Evolutionary conservation across 2,113 vertebrate species (phyloP).

Genomic region (Harpagus bidentatus): DNA sequence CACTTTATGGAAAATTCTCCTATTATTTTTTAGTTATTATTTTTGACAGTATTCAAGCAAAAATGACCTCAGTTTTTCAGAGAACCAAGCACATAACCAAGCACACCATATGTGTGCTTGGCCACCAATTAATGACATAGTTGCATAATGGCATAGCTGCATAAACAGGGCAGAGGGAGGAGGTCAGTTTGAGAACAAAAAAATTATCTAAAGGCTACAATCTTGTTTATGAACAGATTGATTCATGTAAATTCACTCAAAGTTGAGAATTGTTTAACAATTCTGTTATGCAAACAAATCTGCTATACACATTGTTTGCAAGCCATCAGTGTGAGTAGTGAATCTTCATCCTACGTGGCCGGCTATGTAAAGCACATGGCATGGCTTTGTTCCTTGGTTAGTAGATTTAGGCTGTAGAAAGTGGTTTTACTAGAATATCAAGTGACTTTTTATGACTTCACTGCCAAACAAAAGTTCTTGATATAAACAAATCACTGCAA

Average conservation of each 20-base stretch:
- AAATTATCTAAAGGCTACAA: not conserved
- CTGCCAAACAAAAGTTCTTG: not conserved
- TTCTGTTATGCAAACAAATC: conserved; percentile 46
- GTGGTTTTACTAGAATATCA: not conserved
- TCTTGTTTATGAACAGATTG: conserved; percentile 45
- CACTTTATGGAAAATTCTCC: not conserved
- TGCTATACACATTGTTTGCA: conserved; percentile 53
- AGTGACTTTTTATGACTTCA: not conserved
- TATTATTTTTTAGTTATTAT: not conserved
- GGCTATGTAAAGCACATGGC: not conserved
- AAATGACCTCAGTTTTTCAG: not conserved
- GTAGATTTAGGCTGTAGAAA: not conserved
- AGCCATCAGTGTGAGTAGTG: not conserved
- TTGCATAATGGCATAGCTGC: conserved; percentile 31
- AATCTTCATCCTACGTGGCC: not conserved
- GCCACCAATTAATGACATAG: conserved; percentile 23
- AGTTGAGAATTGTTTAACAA: not conserved
- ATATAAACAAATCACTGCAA: not conserved
- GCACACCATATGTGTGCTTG: conserved; percentile 6
- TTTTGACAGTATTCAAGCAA: not conserved
- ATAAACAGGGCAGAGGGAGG: conserved; percentile 37
- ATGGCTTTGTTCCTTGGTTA: not conserved
- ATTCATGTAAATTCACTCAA: conserved; percentile 38
- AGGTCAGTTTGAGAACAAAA: conserved; percentile 23
- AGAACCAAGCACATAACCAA: not conserved